These are phyloP conservation scores for Cephus pygmeus DNA, from an alignment of 2,888 invertebrate genomes.

Conservation along the genomic window DNA sequence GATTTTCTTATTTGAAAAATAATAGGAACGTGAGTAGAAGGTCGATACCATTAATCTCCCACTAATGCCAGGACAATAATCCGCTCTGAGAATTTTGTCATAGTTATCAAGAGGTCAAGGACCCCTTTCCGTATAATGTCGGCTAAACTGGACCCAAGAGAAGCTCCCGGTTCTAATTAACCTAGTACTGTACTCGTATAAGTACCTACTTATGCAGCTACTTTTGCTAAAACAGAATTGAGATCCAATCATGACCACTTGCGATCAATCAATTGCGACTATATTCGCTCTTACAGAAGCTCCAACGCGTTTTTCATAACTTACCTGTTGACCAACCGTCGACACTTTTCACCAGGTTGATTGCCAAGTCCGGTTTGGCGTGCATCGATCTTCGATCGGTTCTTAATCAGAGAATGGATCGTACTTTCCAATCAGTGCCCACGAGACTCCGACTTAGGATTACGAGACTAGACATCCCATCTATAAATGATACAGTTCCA, in stretches of 20 bases:
- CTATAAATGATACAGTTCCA: too few species aligned
- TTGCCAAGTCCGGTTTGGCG: too few species aligned
- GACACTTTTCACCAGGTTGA: too few species aligned
- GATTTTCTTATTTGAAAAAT: not conserved
- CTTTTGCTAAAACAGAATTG: not conserved
- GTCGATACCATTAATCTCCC: not conserved
- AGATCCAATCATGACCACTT: not conserved
- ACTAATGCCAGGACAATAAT: not conserved
- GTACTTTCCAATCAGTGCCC: too few species aligned
- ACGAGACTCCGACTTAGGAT: too few species aligned
- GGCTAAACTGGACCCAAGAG: not conserved
- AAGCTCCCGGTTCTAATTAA: not conserved
- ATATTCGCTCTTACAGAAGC: too few species aligned
- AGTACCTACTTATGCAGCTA: not conserved
- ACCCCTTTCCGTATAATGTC: not conserved
- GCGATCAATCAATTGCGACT: not conserved
- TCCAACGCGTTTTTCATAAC: too few species aligned
- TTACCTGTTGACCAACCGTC: too few species aligned
- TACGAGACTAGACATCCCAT: too few species aligned
- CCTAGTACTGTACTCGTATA: not conserved
- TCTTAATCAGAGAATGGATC: too few species aligned
- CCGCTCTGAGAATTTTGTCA: not conserved
- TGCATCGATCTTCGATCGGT: too few species aligned
- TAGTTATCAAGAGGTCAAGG: not conserved
- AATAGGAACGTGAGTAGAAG: not conserved